Evolutionary conservation across 2,888 invertebrate species (phyloP).

Genomic region (Drosophila fulvimacula): DNA sequence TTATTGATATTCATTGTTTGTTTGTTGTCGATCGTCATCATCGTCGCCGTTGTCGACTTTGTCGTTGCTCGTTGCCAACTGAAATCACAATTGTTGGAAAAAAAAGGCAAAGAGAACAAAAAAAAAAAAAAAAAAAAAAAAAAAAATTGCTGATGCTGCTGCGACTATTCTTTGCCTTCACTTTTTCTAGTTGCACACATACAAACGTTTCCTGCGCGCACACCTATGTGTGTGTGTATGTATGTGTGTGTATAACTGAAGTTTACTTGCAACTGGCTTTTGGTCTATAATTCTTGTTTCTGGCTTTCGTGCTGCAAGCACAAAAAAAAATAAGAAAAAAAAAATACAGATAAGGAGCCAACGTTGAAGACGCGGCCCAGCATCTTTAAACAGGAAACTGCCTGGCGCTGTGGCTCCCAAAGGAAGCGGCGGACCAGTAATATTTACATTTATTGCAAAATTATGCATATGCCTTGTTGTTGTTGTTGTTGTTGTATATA

Average conservation of each 20-base stretch:
- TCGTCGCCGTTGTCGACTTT: conserved; percentile 51
- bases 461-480: conserved; percentile 55
- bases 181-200: conserved; percentile 65
- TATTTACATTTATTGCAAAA: conserved; percentile 65
- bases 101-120: conserved; percentile 10
- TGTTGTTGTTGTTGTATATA: conserved; percentile 18
- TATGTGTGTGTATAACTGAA: conserved; percentile 24
- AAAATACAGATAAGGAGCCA: conserved; percentile 68
- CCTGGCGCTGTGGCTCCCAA: conserved; percentile 74
- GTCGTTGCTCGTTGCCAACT: conserved; percentile 53
- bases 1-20: conserved; percentile 72
- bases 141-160: conserved; percentile 57
- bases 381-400: conserved; percentile 68
- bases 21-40: conserved; percentile 64
- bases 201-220: conserved; percentile 47
- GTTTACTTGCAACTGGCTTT: conserved; percentile 73
- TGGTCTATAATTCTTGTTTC: conserved; percentile 79
- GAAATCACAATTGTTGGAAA: conserved; percentile 64
- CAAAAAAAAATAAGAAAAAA: conserved; percentile 7
- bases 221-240: conserved; percentile 29
- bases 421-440: conserved; percentile 65
- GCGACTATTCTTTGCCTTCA: conserved; percentile 39
- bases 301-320: conserved; percentile 63
- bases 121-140: conserved; percentile 36
- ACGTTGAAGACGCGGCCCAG: conserved; percentile 36